Evolutionary conservation across 2,888 invertebrate species (phyloP).

Genomic region (Lochmaea capreae): DNA sequence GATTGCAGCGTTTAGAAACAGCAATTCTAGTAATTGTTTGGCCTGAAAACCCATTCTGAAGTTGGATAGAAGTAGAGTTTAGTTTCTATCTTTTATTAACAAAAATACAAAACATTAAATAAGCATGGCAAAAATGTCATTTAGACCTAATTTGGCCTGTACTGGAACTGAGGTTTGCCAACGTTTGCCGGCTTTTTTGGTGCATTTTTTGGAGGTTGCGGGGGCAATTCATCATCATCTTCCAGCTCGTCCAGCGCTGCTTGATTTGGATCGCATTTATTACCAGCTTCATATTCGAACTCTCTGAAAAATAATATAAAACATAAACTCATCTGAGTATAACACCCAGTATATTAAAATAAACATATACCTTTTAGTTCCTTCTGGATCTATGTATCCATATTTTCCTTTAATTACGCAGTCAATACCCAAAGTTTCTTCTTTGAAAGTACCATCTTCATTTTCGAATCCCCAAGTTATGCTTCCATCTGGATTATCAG

Average conservation of each 20-base stretch:
- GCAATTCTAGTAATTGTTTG: too few species aligned
- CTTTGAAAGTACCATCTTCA: constrained; percentile 88
- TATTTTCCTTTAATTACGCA: constrained; percentile 69
- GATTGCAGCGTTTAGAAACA: too few species aligned
- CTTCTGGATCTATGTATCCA: constrained; percentile 87
- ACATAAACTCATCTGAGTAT: background rate
- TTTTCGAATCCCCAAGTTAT: constrained; percentile 92
- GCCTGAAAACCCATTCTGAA: too few species aligned
- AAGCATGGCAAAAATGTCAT: constrained; percentile 25
- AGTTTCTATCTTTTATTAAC: constrained; percentile 40
- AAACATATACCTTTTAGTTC: constrained; percentile 68
- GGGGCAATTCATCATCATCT: constrained; percentile 48
- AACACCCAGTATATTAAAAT: background rate
- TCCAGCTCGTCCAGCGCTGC: constrained; percentile 60
- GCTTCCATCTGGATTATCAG: constrained; percentile 83
- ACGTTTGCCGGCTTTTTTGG: constrained; percentile 44
- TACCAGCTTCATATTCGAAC: constrained; percentile 86
- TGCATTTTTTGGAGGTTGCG: constrained; percentile 40
- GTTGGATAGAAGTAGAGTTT: background rate
- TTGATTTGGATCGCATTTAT: constrained; percentile 73
- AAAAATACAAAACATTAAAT: constrained; percentile 40
- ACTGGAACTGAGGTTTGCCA: constrained; percentile 51
- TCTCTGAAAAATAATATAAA: constrained; percentile 66
- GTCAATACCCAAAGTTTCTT: constrained; percentile 84
- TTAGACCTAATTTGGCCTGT: constrained; percentile 43